These are phyloP conservation scores for Bombylius major DNA, from an alignment of 2,888 invertebrate species.

Conservation along the genomic window DNA sequence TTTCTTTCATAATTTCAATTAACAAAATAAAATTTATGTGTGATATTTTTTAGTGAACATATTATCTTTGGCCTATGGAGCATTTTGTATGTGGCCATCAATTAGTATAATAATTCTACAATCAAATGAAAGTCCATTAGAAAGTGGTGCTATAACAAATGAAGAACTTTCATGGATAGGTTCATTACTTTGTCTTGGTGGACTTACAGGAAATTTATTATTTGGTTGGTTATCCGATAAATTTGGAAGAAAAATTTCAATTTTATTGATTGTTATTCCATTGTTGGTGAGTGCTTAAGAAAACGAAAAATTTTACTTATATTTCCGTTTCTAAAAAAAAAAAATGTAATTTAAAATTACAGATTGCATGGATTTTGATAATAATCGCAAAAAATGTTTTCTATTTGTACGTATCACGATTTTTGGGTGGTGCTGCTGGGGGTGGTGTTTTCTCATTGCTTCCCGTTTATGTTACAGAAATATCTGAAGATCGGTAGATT, in stretches of 20 bases:
- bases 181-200: slow-evolving; percentile 29
- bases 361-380: slow-evolving; percentile 29
- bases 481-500: slow-evolving; percentile 27
- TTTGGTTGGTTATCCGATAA: slow-evolving; percentile 29
- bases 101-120: slow-evolving; percentile 28
- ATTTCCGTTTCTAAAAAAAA: background rate
- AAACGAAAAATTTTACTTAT: background rate
- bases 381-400: slow-evolving; percentile 22
- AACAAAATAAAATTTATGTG: background rate
- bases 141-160: slow-evolving; percentile 24
- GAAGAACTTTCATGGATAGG: slow-evolving; percentile 33
- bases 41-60: slow-evolving; percentile 23
- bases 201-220: slow-evolving; percentile 26
- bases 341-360: background rate
- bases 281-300: slow-evolving; percentile 20
- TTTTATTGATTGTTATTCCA: slow-evolving; percentile 25
- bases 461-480: slow-evolving; percentile 29
- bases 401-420: slow-evolving; percentile 22
- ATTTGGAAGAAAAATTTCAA: slow-evolving; percentile 24
- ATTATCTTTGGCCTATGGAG: slow-evolving; percentile 27
- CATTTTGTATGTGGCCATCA: slow-evolving; percentile 31
- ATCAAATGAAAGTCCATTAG: slow-evolving; percentile 23
- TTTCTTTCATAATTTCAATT: too few relatives aligned
- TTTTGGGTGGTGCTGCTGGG: slow-evolving; percentile 26
- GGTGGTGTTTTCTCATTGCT: slow-evolving; percentile 26